phyloP scores from a whole-genome alignment of 2,888 invertebrate genomes.

The Antheraea assamensis region DNA sequence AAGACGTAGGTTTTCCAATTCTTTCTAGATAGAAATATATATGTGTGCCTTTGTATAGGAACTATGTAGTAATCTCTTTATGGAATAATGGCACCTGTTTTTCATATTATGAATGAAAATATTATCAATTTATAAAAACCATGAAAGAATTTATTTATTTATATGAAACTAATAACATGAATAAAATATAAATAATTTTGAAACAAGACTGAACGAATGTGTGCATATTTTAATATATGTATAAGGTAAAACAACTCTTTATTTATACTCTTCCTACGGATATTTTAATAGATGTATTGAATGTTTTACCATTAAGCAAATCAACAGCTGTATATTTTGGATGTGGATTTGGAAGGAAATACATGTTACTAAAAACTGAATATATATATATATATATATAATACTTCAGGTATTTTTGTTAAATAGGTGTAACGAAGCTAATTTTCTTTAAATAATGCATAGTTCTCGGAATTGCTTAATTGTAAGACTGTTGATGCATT shows the following conservation, averaged over 20 bases:
- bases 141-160: background rate
- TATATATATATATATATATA: background rate
- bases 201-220: background rate
- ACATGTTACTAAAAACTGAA: background rate
- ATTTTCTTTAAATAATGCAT: background rate
- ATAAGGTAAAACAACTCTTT: background rate
- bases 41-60: background rate
- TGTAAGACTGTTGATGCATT: slow-evolving; percentile 11
- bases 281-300: background rate
- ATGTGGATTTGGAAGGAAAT: no score
- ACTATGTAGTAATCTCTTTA: background rate
- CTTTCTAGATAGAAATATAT: background rate
- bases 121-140: background rate
- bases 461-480: background rate
- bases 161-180: background rate
- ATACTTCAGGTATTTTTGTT: background rate
- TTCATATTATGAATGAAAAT: background rate
- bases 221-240: background rate
- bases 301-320: background rate
- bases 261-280: background rate
- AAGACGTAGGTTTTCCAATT: background rate
- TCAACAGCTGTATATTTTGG: no score
- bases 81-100: background rate
- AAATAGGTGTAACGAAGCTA: background rate
- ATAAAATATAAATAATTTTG: slow-evolving; percentile 2